Conservation (phyloP, 2,797 vertebrate species). For the Pseudochaenichthys georgianus region DNA sequence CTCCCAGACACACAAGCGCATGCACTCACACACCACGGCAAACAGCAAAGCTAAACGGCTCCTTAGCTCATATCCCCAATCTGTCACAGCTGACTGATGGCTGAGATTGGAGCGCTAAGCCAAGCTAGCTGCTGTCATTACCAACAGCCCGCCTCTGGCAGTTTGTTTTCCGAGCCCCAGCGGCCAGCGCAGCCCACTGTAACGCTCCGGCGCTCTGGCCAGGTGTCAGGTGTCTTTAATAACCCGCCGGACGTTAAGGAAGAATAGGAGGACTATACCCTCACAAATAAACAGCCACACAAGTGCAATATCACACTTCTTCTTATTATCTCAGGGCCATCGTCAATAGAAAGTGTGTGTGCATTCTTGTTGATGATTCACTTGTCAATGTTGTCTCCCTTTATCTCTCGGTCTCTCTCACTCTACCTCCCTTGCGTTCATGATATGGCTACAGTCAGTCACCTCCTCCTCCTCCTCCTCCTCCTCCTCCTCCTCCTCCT, state of each 20-base stretch:
- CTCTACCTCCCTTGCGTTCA: slow-evolving; percentile 65
- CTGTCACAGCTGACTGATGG: slow-evolving; percentile 85
- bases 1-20: slow-evolving; percentile 56
- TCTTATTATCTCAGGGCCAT: slow-evolving; percentile 62
- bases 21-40: slow-evolving; percentile 57
- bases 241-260: slow-evolving; percentile 41
- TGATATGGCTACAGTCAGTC: slow-evolving; percentile 73
- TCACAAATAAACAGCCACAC: slow-evolving; percentile 36
- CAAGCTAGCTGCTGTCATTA: slow-evolving; percentile 80
- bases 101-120: slow-evolving; percentile 80
- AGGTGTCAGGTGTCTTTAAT: slow-evolving; percentile 72
- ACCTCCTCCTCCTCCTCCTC: slow-evolving; percentile 65
- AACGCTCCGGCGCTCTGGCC: slow-evolving; percentile 55
- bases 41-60: slow-evolving; percentile 81
- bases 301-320: slow-evolving; percentile 32
- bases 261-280: slow-evolving; percentile 39
- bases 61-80: slow-evolving; percentile 84
- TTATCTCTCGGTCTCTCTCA: slow-evolving; percentile 47
- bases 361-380: slow-evolving; percentile 38
- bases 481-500: slow-evolving; percentile 54
- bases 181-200: slow-evolving; percentile 46
- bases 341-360: slow-evolving; percentile 41
- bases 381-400: slow-evolving; percentile 37
- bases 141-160: slow-evolving; percentile 74
- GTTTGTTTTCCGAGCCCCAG: slow-evolving; percentile 68